Base-by-base conservation (phyloP, 2,888 invertebrate species). In the Trichopoda pennipes region DNA sequence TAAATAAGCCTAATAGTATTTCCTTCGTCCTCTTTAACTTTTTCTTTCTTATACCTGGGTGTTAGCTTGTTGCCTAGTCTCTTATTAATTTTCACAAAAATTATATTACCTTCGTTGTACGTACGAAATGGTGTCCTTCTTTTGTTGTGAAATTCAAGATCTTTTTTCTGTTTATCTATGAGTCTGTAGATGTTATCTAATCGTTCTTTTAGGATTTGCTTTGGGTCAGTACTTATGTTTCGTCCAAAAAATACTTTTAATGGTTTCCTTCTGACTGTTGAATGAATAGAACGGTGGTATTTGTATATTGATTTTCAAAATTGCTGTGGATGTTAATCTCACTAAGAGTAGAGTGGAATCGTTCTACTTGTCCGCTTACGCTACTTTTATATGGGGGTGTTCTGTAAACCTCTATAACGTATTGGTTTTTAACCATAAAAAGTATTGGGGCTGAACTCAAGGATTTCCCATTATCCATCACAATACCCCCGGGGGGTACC, bases 381-480 rank as follows among this genome's bases (percentile, higher is more conserved):
- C 19, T 60, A 19, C 73, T 73, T 8, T 17, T 61, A 14, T 80
- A 73, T 44, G 68, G 66, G 53, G 61, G 64, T 12, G 63, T 53
- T 23, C 28, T 78, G 12, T 72, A 70, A 9, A 72, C 17, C 38
- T 72, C 60, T 44, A 81, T 69, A 12, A 58, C 76, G 16, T 56
- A 68, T 69, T 81, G 55, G 21, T 72, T 70, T 55, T 76, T 60
- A 23, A 76, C 7, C 70, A 81, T 76, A 17, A 70, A 76, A 12
- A 42, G 12, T 35, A 72, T 72, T 4, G 70, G 14, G 6, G 35
- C 19, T 0, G 53, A 76, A 10, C 51, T 61, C 19, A 76, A 66
- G 0, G 68, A 80, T 53, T 80, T 80, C 53, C 75, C 80, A 14
- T 74, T 80, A 8, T 80, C 69, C 16, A 74, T 61, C n/a, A 63